phyloP scores from a whole-genome alignment of 2,113 vertebrate genomes.

The Eclectus roratus region DNA sequence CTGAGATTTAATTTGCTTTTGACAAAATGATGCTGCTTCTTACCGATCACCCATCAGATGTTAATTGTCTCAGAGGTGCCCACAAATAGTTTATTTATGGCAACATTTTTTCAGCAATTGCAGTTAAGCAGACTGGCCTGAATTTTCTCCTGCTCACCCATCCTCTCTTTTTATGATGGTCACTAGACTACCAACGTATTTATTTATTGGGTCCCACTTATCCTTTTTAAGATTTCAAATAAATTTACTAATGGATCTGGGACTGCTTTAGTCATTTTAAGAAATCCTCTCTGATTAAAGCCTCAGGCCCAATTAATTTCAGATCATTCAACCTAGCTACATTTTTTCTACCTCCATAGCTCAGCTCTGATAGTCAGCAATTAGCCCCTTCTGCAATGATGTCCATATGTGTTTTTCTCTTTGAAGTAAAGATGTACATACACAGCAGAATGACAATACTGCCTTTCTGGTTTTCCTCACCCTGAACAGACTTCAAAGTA shows the following conservation, averaged over 20 bases:
- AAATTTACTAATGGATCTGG: background rate
- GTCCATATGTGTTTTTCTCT: background rate
- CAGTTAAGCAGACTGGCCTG: background rate
- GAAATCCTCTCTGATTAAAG: background rate
- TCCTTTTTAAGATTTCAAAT: background rate
- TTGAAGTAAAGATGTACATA: background rate
- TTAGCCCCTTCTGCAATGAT: background rate
- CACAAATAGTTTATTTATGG: background rate
- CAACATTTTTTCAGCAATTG: background rate
- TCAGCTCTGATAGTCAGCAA: background rate
- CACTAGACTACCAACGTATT: background rate
- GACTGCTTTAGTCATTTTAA: background rate
- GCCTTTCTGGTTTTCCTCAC: background rate
- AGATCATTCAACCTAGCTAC: background rate
- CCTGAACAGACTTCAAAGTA: background rate
- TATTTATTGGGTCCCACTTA: background rate
- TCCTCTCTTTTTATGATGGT: background rate
- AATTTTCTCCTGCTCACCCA: background rate
- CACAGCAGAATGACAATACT: background rate
- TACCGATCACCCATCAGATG: background rate
- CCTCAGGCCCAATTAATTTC: background rate
- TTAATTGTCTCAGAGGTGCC: background rate
- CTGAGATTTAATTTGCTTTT: background rate
- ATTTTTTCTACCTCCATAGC: background rate
- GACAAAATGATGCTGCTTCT: background rate